phyloP scores from a whole-genome alignment of 2,888 invertebrate genomes.

The Camptogramma bilineatum region DNA sequence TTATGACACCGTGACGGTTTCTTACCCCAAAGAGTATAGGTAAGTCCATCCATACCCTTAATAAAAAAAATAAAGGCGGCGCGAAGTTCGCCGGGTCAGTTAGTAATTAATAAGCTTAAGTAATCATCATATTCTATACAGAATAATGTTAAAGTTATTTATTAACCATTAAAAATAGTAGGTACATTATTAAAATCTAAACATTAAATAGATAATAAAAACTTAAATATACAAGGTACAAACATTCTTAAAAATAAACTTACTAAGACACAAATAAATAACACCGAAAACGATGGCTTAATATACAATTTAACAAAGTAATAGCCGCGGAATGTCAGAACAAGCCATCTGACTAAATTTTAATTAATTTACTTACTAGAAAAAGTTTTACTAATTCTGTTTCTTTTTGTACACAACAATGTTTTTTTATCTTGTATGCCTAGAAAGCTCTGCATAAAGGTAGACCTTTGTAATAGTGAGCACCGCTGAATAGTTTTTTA shows the following conservation, averaged over 20 bases:
- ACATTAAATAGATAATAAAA: constrained; percentile 12
- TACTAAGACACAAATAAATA: constrained; percentile 28
- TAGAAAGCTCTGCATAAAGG: constrained; percentile 88
- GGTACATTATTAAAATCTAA: constrained; percentile 6
- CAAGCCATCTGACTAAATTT: constrained; percentile 23
- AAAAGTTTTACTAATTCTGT: constrained; percentile 4
- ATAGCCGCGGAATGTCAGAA: background rate
- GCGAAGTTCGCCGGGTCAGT: too few relatives aligned
- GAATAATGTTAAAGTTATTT: background rate
- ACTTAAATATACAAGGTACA: constrained; percentile 18
- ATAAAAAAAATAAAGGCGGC: too few relatives aligned
- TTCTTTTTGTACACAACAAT: constrained; percentile 7
- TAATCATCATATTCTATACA: too few relatives aligned
- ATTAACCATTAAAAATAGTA: constrained; percentile 12
- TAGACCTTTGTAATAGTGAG: constrained; percentile 88
- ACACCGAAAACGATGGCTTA: constrained; percentile 28
- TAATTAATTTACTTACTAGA: constrained; percentile 1
- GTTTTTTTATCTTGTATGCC: constrained; percentile 28
- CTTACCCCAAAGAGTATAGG: too few relatives aligned
- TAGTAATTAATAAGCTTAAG: too few relatives aligned
- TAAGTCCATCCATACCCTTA: too few relatives aligned
- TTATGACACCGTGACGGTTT: too few relatives aligned
- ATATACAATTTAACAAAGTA: constrained; percentile 25
- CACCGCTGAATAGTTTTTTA: constrained; percentile 90
- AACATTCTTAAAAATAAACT: constrained; percentile 24